Evolutionary conservation across 2,797 vertebrate genomes (phyloP).

Genomic region (Chaetophractus vellerosus): DNA sequence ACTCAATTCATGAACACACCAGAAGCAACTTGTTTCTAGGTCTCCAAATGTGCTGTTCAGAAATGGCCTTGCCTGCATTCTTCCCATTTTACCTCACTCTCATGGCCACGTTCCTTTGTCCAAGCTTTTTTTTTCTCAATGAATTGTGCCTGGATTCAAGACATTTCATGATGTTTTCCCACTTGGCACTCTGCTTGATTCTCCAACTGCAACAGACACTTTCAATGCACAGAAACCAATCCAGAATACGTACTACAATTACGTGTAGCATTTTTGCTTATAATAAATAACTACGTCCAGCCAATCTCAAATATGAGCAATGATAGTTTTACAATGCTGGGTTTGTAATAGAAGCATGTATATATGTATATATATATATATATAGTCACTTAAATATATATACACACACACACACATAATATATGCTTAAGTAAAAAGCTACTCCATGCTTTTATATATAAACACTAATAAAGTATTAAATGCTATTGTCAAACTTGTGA

Average conservation of each 20-base stretch:
- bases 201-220: constrained; percentile 71
- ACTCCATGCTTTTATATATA: not conserved
- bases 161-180: constrained; percentile 67
- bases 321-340: constrained; percentile 8
- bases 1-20: not conserved
- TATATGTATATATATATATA: not conserved
- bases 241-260: constrained; percentile 70
- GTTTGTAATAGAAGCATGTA: not conserved
- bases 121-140: constrained; percentile 65
- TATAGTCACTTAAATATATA: no score
- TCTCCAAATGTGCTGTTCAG: not conserved
- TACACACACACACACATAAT: not conserved
- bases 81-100: constrained; percentile 70
- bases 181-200: constrained; percentile 69
- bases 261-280: constrained; percentile 2
- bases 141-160: constrained; percentile 70
- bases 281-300: constrained; percentile 59
- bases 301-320: constrained; percentile 26
- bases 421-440: not conserved
- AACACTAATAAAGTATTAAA: not conserved
- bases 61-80: constrained; percentile 60
- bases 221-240: constrained; percentile 61
- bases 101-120: constrained; percentile 39
- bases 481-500: not conserved
- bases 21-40: not conserved